Conservation (phyloP, 2,113 vertebrate species). For the Pterocles gutturalis region DNA sequence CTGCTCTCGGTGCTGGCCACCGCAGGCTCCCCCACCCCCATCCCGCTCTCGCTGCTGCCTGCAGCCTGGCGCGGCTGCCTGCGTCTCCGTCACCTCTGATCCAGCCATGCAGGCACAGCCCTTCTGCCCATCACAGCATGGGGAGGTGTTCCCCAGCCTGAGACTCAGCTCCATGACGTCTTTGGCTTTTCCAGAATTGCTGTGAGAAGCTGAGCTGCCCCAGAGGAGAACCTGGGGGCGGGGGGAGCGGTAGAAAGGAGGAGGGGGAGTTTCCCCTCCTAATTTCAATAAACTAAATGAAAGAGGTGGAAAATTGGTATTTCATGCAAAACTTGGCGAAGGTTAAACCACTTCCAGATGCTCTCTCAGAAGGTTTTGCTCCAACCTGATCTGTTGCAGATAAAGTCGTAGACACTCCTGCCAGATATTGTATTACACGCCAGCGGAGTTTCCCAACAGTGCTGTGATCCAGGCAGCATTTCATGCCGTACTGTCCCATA, state of each 20-base stretch:
- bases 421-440: slow-evolving; percentile 12
- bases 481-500: not conserved
- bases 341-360: slow-evolving; percentile 68
- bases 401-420: not conserved
- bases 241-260: not conserved
- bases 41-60: not conserved
- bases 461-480: not conserved
- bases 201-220: not conserved
- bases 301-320: slow-evolving; percentile 67
- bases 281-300: slow-evolving; percentile 68
- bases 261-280: slow-evolving; percentile 10
- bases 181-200: not conserved
- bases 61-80: not conserved
- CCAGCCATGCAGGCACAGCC: accelerated
- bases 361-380: slow-evolving; percentile 42
- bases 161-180: not conserved
- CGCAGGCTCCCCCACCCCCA: accelerated
- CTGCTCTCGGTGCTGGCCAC: accelerated
- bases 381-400: slow-evolving; percentile 48
- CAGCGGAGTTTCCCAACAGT: not conserved
- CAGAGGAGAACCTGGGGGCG: not conserved
- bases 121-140: not conserved
- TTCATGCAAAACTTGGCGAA: slow-evolving; percentile 61
- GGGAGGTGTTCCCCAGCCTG: not conserved
- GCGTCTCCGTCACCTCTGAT: not conserved